A percentile compares a stretch with the other conserved stretches of the same genome.
Evolutionary conservation across 2,113 vertebrate species (phyloP).

Genomic region (Hypomesus transpacificus): DNA sequence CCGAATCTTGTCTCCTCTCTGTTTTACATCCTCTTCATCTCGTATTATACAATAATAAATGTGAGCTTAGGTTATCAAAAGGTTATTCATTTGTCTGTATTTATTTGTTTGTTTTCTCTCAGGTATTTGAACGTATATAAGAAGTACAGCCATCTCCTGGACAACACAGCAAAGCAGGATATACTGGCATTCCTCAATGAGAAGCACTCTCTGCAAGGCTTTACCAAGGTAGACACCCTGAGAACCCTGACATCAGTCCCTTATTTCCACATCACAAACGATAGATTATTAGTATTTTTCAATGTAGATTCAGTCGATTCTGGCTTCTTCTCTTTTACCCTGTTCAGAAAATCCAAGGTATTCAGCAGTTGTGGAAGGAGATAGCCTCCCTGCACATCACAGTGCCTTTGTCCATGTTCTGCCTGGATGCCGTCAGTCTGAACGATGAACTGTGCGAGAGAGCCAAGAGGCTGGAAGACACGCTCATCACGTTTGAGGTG

Average conservation of each 20-base stretch:
- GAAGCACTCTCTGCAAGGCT: constrained; percentile 74
- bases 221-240: constrained; percentile 68
- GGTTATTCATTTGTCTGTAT: background rate
- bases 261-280: background rate
- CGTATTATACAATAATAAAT: too few species aligned
- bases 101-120: constrained; percentile 29
- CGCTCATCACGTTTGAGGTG: constrained; percentile 74
- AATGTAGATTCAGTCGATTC: background rate
- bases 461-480: constrained; percentile 74
- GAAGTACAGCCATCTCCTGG: constrained; percentile 79
- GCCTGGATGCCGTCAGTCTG: constrained; percentile 75
- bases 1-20: too few species aligned
- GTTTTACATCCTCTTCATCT: too few species aligned
- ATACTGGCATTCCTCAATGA: constrained; percentile 76
- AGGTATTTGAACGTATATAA: constrained; percentile 85
- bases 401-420: constrained; percentile 84
- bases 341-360: constrained; percentile 75
- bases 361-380: constrained; percentile 72
- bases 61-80: too few species aligned
- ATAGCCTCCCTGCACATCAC: constrained; percentile 79
- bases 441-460: constrained; percentile 79
- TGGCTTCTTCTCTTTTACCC: background rate
- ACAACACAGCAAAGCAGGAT: constrained; percentile 69
- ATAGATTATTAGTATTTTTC: background rate
- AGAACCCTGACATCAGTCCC: background rate